Conservation (phyloP, 2,797 vertebrate genomes). For the Acropternis orthonyx region DNA sequence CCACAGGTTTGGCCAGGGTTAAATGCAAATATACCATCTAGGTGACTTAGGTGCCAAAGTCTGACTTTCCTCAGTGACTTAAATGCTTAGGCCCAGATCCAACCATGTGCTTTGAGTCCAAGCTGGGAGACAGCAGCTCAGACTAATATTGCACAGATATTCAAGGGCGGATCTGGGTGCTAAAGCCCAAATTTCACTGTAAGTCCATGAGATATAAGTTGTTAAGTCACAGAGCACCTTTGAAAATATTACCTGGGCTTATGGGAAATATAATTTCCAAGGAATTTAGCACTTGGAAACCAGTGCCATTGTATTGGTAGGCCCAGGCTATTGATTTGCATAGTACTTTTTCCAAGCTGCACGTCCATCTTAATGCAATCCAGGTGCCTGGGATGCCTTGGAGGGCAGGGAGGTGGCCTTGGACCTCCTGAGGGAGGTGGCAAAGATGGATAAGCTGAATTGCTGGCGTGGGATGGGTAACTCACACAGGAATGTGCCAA, state of each 20-base stretch:
- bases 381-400: not conserved
- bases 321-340: not conserved
- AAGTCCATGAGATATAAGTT: not conserved
- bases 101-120: not conserved
- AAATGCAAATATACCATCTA: not conserved
- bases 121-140: not conserved
- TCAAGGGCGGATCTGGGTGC: not conserved
- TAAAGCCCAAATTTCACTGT: not conserved
- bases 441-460: not conserved
- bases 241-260: not conserved
- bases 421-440: accelerated
- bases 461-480: not conserved
- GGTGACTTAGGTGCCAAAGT: not conserved
- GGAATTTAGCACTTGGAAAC: not conserved
- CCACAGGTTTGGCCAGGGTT: not conserved
- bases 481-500: not conserved
- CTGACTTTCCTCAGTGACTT: not conserved
- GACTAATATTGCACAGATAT: not conserved
- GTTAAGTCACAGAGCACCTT: not conserved
- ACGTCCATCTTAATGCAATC: not conserved
- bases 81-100: not conserved
- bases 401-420: accelerated
- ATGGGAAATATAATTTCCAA: not conserved
- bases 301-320: not conserved
- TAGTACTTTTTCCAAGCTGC: not conserved